Evolutionary conservation across 2,113 vertebrate species (phyloP).

Genomic region (Anarhynchus alexandrinus): DNA sequence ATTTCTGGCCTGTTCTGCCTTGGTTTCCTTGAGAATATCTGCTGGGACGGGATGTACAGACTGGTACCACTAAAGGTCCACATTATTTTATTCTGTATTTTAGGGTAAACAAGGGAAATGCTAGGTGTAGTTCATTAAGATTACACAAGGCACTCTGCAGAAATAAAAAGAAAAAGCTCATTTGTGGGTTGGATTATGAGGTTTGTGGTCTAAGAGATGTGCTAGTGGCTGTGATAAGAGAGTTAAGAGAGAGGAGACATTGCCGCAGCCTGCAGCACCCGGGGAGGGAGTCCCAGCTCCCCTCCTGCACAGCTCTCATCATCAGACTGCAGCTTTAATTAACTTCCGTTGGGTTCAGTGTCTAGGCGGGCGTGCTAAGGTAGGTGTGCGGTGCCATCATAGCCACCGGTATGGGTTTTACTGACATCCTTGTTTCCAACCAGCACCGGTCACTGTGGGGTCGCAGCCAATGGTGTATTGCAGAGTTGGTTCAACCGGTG

Average conservation of each 20-base stretch:
- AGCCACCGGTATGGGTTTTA: not conserved
- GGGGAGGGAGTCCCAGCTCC: not conserved
- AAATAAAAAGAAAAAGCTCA: not conserved
- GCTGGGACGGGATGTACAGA: not conserved
- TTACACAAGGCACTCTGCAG: not conserved
- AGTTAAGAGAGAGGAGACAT: not conserved
- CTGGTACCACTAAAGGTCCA: fast-evolving
- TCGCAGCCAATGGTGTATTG: not conserved
- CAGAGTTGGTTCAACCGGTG: fast-evolving
- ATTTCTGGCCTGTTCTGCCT: not conserved
- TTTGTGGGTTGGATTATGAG: not conserved
- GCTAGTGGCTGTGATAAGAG: not conserved
- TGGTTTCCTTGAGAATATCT: not conserved
- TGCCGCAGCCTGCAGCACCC: fast-evolving
- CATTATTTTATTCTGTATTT: not conserved
- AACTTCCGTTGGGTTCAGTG: not conserved
- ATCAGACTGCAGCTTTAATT: not conserved
- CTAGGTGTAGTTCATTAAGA: fast-evolving
- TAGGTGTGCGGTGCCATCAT: fast-evolving
- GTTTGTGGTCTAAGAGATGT: not conserved
- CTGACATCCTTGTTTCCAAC: not conserved
- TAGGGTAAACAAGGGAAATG: not conserved
- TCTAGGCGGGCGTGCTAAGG: not conserved
- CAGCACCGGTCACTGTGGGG: not conserved
- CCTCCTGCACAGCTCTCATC: not conserved